These are phyloP conservation scores for Seriola quinqueradiata DNA, from an alignment of 2,113 vertebrate genomes.

Conservation along the genomic window DNA sequence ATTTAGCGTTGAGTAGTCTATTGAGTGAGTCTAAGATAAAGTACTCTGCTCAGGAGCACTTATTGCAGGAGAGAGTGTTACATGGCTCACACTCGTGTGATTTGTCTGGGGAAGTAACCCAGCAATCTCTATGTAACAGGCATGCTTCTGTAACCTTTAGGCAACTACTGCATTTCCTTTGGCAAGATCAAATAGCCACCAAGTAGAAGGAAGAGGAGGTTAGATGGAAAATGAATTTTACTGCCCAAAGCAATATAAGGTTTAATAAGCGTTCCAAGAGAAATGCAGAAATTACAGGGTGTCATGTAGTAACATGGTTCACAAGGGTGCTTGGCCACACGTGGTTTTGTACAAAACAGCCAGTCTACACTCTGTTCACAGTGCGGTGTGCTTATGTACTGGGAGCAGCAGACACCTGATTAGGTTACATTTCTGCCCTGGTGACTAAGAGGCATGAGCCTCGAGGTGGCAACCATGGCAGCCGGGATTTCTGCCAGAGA, in stretches of 20 bases:
- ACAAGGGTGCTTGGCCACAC: neutral
- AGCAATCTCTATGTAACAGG: constrained; percentile 10
- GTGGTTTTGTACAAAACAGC: constrained; percentile 31
- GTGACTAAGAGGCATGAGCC: constrained; percentile 74
- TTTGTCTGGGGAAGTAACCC: constrained; percentile 26
- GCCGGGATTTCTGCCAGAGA: constrained; percentile 75
- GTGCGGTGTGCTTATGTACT: constrained; percentile 30
- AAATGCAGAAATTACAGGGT: constrained; percentile 38
- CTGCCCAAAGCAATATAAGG: constrained; percentile 10
- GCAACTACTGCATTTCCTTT: constrained; percentile 5
- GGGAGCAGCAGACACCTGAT: constrained; percentile 71
- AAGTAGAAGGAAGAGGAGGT: neutral
- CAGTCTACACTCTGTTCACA: constrained; percentile 35
- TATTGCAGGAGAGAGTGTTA: constrained; percentile 23
- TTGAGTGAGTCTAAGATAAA: constrained; percentile 17
- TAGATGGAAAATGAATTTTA: neutral
- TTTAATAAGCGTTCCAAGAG: constrained; percentile 9
- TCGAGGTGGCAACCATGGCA: constrained; percentile 73
- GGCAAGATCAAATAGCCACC: constrained; percentile 7
- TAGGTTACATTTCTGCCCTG: constrained; percentile 78
- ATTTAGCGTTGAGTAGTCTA: constrained; percentile 1
- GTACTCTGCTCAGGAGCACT: constrained; percentile 4
- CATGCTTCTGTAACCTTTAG: constrained; percentile 33
- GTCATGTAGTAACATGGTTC: neutral
- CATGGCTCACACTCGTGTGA: constrained; percentile 25